Evolutionary conservation across 2,113 vertebrate species (phyloP).

Genomic region (Cervus canadensis): DNA sequence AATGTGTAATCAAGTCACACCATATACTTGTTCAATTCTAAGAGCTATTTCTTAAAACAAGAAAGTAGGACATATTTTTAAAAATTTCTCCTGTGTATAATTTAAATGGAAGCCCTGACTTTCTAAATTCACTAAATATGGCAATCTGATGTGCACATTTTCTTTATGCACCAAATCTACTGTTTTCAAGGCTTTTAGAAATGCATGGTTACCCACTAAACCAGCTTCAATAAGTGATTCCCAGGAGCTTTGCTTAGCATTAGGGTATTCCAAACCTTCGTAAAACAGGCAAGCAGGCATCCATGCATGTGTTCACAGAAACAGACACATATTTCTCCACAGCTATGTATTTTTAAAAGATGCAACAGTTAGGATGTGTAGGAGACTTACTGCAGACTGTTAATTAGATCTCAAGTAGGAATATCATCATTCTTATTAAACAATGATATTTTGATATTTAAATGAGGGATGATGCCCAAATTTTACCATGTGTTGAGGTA

Average conservation of each 20-base stretch:
- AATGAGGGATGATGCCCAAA: neutral
- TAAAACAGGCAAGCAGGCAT: neutral
- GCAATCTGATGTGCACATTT: neutral
- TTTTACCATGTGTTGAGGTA: neutral
- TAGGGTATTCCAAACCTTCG: neutral
- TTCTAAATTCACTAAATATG: conserved; percentile 6
- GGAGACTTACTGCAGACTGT: neutral
- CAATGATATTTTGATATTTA: neutral
- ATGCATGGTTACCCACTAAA: neutral
- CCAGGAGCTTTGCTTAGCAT: neutral
- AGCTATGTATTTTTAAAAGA: neutral
- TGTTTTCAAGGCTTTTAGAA: neutral
- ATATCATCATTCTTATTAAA: neutral
- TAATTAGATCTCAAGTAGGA: neutral
- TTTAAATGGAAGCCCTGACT: neutral
- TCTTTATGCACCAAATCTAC: neutral
- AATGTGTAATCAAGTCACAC: neutral
- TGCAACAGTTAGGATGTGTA: neutral
- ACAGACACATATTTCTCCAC: neutral
- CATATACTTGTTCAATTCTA: neutral
- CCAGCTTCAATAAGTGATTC: neutral
- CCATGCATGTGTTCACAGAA: neutral
- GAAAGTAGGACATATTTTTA: neutral
- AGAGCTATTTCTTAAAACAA: neutral
- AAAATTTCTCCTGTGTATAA: neutral